Percentiles rank a stretch among this genome's conserved stretches.
Evolutionary conservation across 2,888 invertebrate species (phyloP).

Genomic region (Drosophila neonasuta): DNA sequence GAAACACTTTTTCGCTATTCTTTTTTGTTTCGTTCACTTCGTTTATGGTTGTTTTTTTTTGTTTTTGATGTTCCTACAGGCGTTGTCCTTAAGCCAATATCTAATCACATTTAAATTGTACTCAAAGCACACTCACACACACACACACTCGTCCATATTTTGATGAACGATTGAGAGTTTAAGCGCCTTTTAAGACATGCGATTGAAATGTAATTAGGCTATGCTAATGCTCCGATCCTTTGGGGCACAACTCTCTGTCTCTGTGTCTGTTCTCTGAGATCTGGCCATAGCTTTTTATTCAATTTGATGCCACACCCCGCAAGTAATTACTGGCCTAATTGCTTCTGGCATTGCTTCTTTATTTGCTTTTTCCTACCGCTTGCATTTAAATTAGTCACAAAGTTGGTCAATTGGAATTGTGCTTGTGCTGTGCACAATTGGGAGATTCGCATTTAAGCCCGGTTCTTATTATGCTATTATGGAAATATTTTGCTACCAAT

Average conservation of each 20-base stretch:
- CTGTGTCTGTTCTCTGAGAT: slow-evolving; percentile 7
- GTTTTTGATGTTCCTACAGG: slow-evolving; percentile 18
- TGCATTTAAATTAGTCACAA: slow-evolving; percentile 25
- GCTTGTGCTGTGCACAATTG: slow-evolving; percentile 26
- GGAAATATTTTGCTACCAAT: slow-evolving; percentile 16
- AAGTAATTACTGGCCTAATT: slow-evolving; percentile 54
- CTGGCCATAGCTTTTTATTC: slow-evolving; percentile 34
- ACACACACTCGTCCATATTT: slow-evolving; percentile 30
- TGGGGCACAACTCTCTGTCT: not conserved
- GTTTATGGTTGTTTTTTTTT: not conserved
- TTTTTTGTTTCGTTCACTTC: slow-evolving; percentile 7
- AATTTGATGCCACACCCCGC: slow-evolving; percentile 44
- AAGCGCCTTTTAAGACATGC: slow-evolving; percentile 69
- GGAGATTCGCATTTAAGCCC: slow-evolving; percentile 47
- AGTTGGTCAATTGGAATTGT: slow-evolving; percentile 38
- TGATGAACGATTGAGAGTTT: slow-evolving; percentile 58
- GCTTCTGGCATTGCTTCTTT: slow-evolving; percentile 34
- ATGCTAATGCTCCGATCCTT: slow-evolving; percentile 64
- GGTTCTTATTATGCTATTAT: slow-evolving; percentile 33
- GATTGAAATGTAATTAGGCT: slow-evolving; percentile 78
- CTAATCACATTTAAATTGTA: slow-evolving; percentile 78
- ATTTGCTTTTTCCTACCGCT: slow-evolving; percentile 21
- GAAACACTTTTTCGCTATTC: slow-evolving; percentile 25
- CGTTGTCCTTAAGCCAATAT: slow-evolving; percentile 54
- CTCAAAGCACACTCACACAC: slow-evolving; percentile 36